phyloP scores from a whole-genome alignment of 2,888 invertebrate species.

The Cephus spinipes region DNA sequence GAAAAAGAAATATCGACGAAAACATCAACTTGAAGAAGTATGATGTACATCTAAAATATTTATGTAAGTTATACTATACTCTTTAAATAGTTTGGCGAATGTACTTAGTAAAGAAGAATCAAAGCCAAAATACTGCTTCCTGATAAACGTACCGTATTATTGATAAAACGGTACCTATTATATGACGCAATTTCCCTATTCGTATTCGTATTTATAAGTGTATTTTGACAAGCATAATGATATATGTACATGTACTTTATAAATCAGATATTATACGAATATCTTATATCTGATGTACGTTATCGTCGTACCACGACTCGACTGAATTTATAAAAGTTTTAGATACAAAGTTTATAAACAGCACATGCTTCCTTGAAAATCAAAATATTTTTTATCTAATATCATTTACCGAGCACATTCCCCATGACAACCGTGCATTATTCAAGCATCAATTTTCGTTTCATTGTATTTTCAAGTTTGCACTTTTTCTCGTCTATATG shows the following conservation, averaged over 20 bases:
- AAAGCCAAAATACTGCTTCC: background rate
- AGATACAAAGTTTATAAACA: background rate
- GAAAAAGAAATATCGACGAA: conserved; percentile 31
- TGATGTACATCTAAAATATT: background rate
- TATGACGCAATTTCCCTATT: background rate
- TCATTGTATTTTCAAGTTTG: background rate
- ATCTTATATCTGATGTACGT: background rate
- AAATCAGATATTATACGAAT: background rate
- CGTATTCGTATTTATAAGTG: background rate
- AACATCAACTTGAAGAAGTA: background rate
- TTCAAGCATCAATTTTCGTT: background rate
- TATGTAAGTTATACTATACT: background rate
- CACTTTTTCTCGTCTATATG: background rate
- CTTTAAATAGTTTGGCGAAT: background rate
- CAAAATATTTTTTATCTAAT: background rate
- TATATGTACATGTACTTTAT: background rate
- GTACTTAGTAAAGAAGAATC: background rate
- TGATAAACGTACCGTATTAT: background rate
- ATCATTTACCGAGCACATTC: background rate
- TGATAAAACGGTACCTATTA: background rate
- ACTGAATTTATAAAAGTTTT: background rate
- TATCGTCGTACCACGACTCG: background rate
- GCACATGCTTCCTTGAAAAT: no score
- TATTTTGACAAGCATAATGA: background rate
- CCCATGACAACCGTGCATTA: background rate